These are phyloP conservation scores for Poecile montanus DNA, from an alignment of 2,797 vertebrate genomes.

Conservation along the genomic window DNA sequence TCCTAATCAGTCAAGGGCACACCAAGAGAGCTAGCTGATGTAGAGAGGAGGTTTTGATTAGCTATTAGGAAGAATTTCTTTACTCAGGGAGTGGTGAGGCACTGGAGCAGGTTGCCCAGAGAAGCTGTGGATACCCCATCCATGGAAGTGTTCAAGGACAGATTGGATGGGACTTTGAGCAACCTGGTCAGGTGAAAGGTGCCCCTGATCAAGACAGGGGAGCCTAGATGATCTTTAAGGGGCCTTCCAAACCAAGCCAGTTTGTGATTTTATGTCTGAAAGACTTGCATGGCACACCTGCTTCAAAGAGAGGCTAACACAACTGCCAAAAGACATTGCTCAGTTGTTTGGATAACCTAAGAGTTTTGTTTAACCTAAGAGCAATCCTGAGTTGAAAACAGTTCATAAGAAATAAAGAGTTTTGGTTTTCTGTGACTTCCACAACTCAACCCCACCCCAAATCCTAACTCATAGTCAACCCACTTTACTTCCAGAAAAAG, in stretches of 20 bases:
- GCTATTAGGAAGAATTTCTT: background rate
- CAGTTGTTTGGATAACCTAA: background rate
- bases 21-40: background rate
- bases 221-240: background rate
- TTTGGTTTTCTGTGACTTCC: background rate
- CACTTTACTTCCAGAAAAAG: background rate
- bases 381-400: background rate
- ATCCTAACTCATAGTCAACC: background rate
- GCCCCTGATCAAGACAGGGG: background rate
- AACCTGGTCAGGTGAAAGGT: background rate
- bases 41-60: background rate
- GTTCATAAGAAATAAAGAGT: background rate
- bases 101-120: background rate
- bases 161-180: background rate
- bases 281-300: background rate
- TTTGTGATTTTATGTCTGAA: background rate
- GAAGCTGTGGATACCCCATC: background rate
- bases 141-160: background rate
- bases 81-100: background rate
- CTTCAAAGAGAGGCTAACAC: slow-evolving; percentile 2
- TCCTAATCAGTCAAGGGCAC: background rate
- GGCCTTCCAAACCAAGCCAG: background rate
- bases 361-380: background rate
- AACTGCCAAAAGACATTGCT: background rate
- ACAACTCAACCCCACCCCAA: background rate